phyloP scores from a whole-genome alignment of 2,888 invertebrate genomes.

The Camptogramma bilineatum region DNA sequence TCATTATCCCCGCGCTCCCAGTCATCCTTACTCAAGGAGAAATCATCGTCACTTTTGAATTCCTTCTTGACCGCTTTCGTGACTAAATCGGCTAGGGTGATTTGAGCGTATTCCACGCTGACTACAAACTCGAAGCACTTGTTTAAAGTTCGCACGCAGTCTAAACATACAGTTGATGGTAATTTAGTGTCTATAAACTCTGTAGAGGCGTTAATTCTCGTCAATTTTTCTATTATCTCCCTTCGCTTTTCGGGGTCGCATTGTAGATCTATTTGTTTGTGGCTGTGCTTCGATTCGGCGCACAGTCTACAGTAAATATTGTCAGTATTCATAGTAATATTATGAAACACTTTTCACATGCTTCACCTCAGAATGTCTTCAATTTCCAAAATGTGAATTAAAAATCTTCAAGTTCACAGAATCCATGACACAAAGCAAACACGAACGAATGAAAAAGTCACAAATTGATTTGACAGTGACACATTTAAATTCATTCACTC shows the following conservation, averaged over 20 bases:
- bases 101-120: slow-evolving; percentile 45
- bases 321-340: slow-evolving; percentile 46
- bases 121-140: slow-evolving; percentile 63
- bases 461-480: too few species aligned
- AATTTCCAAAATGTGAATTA: background rate
- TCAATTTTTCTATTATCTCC: slow-evolving; percentile 45
- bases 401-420: background rate
- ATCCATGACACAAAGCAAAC: too few species aligned
- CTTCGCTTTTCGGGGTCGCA: slow-evolving; percentile 47
- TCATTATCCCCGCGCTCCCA: slow-evolving; percentile 2
- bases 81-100: slow-evolving; percentile 2
- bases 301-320: slow-evolving; percentile 61
- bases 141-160: slow-evolving; percentile 59
- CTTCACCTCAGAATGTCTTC: background rate
- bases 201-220: slow-evolving; percentile 55
- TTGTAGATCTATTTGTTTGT: slow-evolving; percentile 57
- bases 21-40: slow-evolving; percentile 3
- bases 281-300: slow-evolving; percentile 57
- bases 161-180: slow-evolving; percentile 64
- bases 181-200: slow-evolving; percentile 53
- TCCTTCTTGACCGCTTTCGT: slow-evolving; percentile 14
- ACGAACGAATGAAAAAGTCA: too few species aligned
- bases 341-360: background rate
- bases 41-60: slow-evolving; percentile 11
- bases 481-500: too few species aligned